Evolutionary conservation across 2,113 vertebrate genomes (phyloP).

Genomic region (Vidua macroura): DNA sequence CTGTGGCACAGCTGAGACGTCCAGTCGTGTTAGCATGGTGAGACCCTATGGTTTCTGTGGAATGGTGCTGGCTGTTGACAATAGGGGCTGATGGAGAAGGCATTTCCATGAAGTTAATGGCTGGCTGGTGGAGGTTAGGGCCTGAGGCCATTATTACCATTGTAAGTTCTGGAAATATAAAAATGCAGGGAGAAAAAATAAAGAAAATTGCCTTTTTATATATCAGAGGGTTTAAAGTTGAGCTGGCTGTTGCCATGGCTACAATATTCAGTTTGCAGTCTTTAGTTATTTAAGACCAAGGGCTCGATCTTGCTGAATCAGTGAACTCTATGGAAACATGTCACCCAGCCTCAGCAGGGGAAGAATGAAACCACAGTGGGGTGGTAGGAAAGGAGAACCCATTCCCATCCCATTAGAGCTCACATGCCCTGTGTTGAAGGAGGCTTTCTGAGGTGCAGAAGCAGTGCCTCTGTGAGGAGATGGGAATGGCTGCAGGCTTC

Average conservation of each 20-base stretch:
- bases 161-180: conserved; percentile 67
- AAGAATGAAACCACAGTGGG: not conserved
- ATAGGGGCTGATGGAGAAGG: conserved; percentile 59
- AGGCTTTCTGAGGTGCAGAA: not conserved
- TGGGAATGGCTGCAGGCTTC: not conserved
- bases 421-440: not conserved
- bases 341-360: not conserved
- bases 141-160: conserved; percentile 66
- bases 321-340: conserved; percentile 44
- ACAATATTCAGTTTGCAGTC: conserved; percentile 64
- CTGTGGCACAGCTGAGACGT: conserved; percentile 26
- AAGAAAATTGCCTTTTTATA: conserved; percentile 70
- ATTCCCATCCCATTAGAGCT: not conserved
- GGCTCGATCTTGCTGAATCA: conserved; percentile 57
- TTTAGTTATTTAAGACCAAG: conserved; percentile 61
- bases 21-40: conserved; percentile 21
- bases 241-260: conserved; percentile 68
- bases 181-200: conserved; percentile 61
- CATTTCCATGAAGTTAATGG: conserved; percentile 64
- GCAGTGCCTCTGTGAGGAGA: not conserved
- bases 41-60: conserved; percentile 21
- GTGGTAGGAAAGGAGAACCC: not conserved
- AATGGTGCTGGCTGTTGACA: conserved; percentile 53
- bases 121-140: conserved; percentile 58
- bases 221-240: conserved; percentile 67